Evolutionary conservation across 1,140 invertebrate genomes (phyloP).

Genomic region (Caenorhabditis remanei): DNA sequence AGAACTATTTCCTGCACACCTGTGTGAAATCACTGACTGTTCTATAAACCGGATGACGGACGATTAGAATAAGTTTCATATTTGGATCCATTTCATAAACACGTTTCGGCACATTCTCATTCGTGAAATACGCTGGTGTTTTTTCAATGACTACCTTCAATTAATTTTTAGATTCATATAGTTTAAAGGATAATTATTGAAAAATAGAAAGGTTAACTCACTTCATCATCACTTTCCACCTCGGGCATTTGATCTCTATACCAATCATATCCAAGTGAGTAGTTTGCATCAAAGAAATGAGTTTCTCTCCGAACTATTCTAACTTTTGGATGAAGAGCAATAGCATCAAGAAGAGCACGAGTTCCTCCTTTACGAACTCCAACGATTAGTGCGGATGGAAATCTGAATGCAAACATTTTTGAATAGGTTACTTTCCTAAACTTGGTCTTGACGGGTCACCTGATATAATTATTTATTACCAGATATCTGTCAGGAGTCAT

Average conservation of each 20-base stretch:
- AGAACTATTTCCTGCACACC: slow-evolving; percentile 54
- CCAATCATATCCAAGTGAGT: slow-evolving; percentile 74
- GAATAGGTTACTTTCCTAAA: too few relatives aligned
- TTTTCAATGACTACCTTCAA: slow-evolving; percentile 74
- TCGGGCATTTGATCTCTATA: slow-evolving; percentile 75
- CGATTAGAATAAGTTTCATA: slow-evolving; percentile 75
- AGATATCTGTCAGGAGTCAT: not conserved
- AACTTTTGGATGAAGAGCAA: slow-evolving; percentile 79
- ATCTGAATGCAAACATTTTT: not conserved
- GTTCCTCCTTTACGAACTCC: slow-evolving; percentile 80
- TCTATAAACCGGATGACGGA: slow-evolving; percentile 72
- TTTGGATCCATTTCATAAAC: slow-evolving; percentile 71
- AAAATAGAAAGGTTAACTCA: slow-evolving; percentile 59
- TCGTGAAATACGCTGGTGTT: slow-evolving; percentile 76
- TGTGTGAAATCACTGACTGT: slow-evolving; percentile 76
- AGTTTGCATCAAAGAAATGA: slow-evolving; percentile 79
- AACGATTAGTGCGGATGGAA: slow-evolving; percentile 78
- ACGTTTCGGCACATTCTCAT: slow-evolving; percentile 67
- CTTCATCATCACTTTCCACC: slow-evolving; percentile 63
- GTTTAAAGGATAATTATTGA: not conserved
- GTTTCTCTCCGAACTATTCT: slow-evolving; percentile 74
- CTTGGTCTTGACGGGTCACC: too few relatives aligned
- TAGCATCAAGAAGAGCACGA: slow-evolving; percentile 79
- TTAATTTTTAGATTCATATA: not conserved
- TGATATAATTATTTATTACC: too few relatives aligned